Percentiles rank a stretch among this genome's conserved stretches.
These are phyloP conservation scores for Haemorhous mexicanus DNA, from an alignment of 2,113 vertebrate species.

Conservation along the genomic window DNA sequence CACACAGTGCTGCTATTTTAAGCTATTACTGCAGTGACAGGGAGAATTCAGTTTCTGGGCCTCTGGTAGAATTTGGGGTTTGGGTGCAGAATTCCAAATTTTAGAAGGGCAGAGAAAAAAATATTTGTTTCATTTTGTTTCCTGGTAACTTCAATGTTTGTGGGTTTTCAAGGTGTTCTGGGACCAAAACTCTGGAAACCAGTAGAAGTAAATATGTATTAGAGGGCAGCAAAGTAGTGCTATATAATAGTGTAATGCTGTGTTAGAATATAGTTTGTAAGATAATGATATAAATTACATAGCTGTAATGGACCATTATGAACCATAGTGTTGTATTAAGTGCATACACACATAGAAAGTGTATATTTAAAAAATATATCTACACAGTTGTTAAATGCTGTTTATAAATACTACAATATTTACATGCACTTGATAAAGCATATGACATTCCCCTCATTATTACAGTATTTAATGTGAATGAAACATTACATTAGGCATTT, in stretches of 20 bases:
- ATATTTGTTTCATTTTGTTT: neutral
- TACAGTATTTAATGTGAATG: neutral
- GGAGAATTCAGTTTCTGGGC: neutral
- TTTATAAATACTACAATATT: neutral
- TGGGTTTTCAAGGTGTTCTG: neutral
- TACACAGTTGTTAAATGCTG: neutral
- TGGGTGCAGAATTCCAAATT: neutral
- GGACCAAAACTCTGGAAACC: neutral
- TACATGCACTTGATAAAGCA: neutral
- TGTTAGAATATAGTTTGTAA: neutral
- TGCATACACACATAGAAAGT: neutral
- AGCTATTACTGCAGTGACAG: neutral
- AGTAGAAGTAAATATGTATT: neutral
- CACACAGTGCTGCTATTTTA: neutral
- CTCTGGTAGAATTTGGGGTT: neutral
- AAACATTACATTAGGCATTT: neutral
- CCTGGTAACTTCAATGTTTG: neutral
- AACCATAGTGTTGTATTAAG: neutral
- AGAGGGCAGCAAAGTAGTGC: neutral
- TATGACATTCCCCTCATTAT: neutral
- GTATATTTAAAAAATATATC: neutral
- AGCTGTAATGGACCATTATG: neutral
- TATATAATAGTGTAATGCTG: neutral
- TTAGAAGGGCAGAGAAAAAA: neutral
- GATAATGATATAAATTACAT: neutral